Conservation (phyloP, 2,113 vertebrate species). For the Zingel zingel region DNA sequence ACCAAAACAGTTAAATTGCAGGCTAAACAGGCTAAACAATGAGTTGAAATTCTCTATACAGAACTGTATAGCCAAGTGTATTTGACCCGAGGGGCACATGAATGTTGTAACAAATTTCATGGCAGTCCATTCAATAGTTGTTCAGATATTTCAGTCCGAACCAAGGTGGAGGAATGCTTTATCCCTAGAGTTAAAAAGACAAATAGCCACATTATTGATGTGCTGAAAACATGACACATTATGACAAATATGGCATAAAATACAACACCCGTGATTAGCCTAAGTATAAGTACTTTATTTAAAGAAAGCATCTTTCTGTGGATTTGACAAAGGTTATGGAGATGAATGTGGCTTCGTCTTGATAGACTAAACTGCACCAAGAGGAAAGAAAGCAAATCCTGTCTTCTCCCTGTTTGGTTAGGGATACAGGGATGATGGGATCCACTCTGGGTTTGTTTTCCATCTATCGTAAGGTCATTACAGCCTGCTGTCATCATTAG, state of each 20-base stretch:
- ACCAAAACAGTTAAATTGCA: neutral
- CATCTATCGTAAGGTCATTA: slow-evolving; percentile 73
- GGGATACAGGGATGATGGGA: slow-evolving; percentile 25
- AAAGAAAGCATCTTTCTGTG: neutral
- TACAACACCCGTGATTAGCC: neutral
- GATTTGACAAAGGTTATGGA: neutral
- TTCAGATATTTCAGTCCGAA: neutral
- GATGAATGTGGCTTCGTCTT: slow-evolving; percentile 1
- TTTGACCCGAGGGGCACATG: neutral
- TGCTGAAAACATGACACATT: neutral
- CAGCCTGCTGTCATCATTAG: slow-evolving; percentile 70
- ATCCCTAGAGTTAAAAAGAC: neutral
- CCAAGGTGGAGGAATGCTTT: neutral
- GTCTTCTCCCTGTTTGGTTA: slow-evolving; percentile 8
- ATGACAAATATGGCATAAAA: neutral
- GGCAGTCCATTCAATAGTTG: neutral
- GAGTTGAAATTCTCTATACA: neutral
- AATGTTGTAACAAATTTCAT: neutral
- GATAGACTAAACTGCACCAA: slow-evolving; percentile 9
- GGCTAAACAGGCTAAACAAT: neutral
- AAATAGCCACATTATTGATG: neutral
- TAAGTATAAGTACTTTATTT: neutral
- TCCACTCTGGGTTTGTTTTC: slow-evolving; percentile 60
- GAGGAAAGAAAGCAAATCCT: slow-evolving; percentile 19
- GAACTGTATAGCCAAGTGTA: neutral